Conservation (phyloP, 2,797 vertebrate species). For the Balearica regulorum region DNA sequence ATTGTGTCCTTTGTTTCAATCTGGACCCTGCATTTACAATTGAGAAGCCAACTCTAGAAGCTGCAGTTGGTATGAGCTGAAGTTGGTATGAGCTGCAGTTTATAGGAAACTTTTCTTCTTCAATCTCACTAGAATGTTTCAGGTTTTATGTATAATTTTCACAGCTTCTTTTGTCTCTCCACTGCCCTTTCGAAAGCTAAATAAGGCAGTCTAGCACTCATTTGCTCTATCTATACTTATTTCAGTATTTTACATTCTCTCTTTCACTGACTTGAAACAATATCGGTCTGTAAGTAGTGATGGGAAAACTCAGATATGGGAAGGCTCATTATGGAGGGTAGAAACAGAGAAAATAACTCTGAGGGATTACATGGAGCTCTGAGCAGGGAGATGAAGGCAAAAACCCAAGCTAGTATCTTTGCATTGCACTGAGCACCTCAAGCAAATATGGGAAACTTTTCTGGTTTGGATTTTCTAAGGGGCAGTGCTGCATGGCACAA, state of each 20-base stretch:
- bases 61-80: not conserved
- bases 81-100: not conserved
- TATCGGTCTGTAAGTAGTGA: not conserved
- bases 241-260: not conserved
- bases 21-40: not conserved
- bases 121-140: no score
- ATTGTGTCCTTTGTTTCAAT: not conserved
- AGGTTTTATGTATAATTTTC: not conserved
- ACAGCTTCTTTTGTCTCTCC: not conserved
- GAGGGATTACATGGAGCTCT: not conserved
- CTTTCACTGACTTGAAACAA: not conserved
- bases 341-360: not conserved
- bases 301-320: not conserved
- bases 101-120: not conserved
- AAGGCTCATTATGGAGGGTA: not conserved
- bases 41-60: not conserved
- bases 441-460: accelerated
- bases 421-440: not conserved
- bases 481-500: accelerated
- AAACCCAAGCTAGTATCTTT: not conserved
- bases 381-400: not conserved
- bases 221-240: not conserved
- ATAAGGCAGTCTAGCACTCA: not conserved
- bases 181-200: not conserved
- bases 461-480: not conserved